Base-by-base conservation (phyloP, 2,113 vertebrate species). In the Pelusios castaneus region DNA sequence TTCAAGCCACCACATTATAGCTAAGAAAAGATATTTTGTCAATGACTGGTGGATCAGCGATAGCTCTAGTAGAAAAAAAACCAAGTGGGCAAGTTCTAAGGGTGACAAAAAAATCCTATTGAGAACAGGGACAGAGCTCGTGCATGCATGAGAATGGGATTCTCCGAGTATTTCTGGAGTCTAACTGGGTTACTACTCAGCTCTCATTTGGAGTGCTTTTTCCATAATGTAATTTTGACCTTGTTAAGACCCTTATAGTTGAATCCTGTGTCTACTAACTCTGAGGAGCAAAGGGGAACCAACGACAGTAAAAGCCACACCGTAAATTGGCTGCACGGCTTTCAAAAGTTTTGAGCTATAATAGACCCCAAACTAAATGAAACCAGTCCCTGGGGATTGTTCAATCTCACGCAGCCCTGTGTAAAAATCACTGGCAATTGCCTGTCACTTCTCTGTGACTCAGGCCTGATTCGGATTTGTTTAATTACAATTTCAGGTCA, bases 201-300 rank as follows among this genome's bases (percentile, higher is more conserved):
- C 94, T 96, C 9, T 22, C 34, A 70, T 70, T 38, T 70, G 34
- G 19, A 38, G 34, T n/a, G 94, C 91, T 87, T 29, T 91, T 94
- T 89, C 92, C n/a, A 38, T n/a, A 38, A 94, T 87, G 51, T 81
- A 21, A 2, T 41, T 90, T 67, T 94, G 96, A 82, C 79, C 77
- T 10, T n/a, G 19, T 8, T 70, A 70, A 70, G 63, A 1, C 82
- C 84, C 63, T 90, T 38, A 85, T 10, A n/a, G 82, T 17, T 41
- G 27, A 2, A 73, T 10, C 47, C n/a, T n/a, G n/a, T n/a, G n/a
- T n/a, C n/a, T n/a, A n/a, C n/a, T n/a, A n/a, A n/a, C n/a, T n/a
- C n/a, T n/a, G n/a, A n/a, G n/a, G n/a, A n/a, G n/a, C 47, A 6
- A 47, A 47, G 47, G 47, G 47, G 47, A 47, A 47, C 47, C 47